Conservation (phyloP, 1,140 invertebrate genomes). For the Popillia japonica region DNA sequence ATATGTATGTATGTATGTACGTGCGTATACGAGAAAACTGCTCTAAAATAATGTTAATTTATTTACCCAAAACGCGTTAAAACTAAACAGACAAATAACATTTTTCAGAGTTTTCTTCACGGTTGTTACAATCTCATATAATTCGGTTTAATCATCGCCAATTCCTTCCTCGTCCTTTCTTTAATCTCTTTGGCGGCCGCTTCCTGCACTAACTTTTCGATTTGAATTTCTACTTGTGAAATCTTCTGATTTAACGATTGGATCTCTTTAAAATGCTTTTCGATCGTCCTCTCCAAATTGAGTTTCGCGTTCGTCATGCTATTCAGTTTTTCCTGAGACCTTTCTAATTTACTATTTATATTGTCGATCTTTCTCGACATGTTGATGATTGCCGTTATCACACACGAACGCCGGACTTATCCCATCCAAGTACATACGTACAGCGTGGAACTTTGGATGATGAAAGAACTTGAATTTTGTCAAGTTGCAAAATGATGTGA, state of each 20-base stretch:
- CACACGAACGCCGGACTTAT: too few relatives aligned
- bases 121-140: not conserved
- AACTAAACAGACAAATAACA: not conserved
- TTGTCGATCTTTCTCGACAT: not conserved
- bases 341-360: not conserved
- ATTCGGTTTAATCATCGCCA: conserved; percentile 21
- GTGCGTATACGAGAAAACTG: too few relatives aligned
- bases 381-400: not conserved
- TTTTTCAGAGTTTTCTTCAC: not conserved
- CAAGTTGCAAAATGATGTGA: too few relatives aligned
- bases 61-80: not conserved
- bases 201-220: conserved; percentile 32
- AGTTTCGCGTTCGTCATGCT: conserved; percentile 14
- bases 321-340: not conserved
- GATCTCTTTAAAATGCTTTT: conserved; percentile 8
- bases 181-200: conserved; percentile 18
- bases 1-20: too few relatives aligned
- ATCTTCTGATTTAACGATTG: conserved; percentile 9
- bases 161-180: conserved; percentile 17
- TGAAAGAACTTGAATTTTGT: too few relatives aligned
- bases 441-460: too few relatives aligned
- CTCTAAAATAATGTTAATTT: not conserved
- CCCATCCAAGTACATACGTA: too few relatives aligned
- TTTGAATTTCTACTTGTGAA: not conserved
- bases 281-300: not conserved